A percentile compares a stretch with the other conserved stretches of the same genome.
Conservation (phyloP, 2,113 vertebrate species). For the Kobus ellipsiprymnus region DNA sequence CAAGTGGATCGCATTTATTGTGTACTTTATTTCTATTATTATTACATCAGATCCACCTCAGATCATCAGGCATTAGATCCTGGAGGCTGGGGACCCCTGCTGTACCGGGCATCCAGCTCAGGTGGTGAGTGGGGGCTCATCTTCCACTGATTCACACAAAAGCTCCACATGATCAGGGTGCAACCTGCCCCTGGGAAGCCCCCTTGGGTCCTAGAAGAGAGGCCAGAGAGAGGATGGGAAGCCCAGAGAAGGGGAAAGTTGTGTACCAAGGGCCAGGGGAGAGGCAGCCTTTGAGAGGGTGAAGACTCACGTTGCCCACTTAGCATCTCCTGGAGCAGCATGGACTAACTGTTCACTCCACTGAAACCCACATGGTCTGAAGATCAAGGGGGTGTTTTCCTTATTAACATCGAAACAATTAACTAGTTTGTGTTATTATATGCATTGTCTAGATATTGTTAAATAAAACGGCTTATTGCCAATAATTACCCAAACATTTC, state of each 20-base stretch:
- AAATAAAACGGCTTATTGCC: conserved; percentile 45
- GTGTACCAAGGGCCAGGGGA: no score
- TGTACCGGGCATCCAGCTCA: not conserved
- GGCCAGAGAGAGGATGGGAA: not conserved
- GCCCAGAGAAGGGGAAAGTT: not conserved
- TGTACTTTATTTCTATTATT: not conserved
- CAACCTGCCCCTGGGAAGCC: not conserved
- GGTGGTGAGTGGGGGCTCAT: not conserved
- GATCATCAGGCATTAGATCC: not conserved
- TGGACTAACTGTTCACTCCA: not conserved
- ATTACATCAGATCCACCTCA: not conserved
- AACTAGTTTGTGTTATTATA: conserved; percentile 26
- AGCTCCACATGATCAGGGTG: not conserved
- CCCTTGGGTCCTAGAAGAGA: not conserved
- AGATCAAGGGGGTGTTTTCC: conserved; percentile 25
- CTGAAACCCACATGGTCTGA: not conserved
- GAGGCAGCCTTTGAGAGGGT: not conserved
- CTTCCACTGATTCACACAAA: not conserved
- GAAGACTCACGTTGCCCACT: not conserved
- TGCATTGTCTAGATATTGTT: conserved; percentile 54
- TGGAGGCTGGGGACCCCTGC: not conserved
- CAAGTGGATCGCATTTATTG: not conserved
- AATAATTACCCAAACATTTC: conserved; percentile 32
- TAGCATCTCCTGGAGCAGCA: not conserved
- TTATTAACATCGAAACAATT: conserved; percentile 42